Conservation (phyloP, 2,888 invertebrate species). For the Agonopterix arenella region DNA sequence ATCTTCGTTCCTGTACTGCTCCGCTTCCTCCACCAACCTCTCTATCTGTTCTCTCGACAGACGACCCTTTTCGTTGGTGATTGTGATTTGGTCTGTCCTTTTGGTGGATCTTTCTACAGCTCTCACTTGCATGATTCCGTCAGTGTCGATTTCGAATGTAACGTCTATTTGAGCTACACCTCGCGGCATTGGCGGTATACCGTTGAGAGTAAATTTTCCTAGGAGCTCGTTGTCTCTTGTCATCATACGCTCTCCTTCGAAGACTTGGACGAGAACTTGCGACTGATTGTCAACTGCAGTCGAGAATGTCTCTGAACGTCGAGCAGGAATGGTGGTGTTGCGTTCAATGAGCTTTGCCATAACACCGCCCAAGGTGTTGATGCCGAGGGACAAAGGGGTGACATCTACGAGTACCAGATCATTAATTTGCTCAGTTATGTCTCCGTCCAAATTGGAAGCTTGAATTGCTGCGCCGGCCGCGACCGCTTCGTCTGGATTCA, state of each 20-base stretch:
- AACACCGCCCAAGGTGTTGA: conserved; percentile 45
- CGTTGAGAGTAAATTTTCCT: conserved; percentile 48
- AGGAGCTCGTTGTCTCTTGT: conserved; percentile 93
- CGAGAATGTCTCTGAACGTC: conserved; percentile 88
- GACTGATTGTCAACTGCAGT: conserved; percentile 97
- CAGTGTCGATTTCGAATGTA: not conserved
- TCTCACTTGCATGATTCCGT: not conserved
- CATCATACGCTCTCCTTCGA: conserved; percentile 92
- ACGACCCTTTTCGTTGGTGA: conserved; percentile 44
- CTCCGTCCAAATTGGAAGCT: conserved; percentile 79
- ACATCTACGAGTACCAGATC: conserved; percentile 75
- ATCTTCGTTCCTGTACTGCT: not conserved
- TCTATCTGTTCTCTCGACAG: not conserved
- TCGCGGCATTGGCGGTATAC: not conserved
- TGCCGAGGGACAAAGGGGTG: conserved; percentile 42
- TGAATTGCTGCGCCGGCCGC: conserved; percentile 84
- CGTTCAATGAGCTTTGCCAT: conserved; percentile 92
- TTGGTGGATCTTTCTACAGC: not conserved
- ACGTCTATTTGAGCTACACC: not conserved
- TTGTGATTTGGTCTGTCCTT: not conserved
- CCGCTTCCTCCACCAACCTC: not conserved
- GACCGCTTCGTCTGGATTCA: conserved; percentile 83
- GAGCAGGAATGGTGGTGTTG: conserved; percentile 87
- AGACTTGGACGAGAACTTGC: conserved; percentile 89
- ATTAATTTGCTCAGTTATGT: conserved; percentile 82